These are phyloP conservation scores for Chrysolina americana DNA, from an alignment of 2,888 invertebrate species.

Conservation along the genomic window DNA sequence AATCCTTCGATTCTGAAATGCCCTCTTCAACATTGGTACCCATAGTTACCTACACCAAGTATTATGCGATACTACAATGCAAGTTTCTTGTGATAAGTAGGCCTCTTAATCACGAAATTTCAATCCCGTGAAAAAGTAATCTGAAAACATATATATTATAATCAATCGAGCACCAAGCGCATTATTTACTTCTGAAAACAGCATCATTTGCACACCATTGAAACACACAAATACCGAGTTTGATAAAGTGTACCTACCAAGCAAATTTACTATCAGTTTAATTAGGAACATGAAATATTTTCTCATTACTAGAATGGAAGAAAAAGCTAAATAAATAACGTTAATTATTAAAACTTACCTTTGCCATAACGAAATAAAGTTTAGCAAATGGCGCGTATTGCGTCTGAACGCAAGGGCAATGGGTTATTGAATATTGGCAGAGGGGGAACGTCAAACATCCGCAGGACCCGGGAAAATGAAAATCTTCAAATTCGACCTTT, in stretches of 20 bases:
- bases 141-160: constrained; percentile 56
- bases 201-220: constrained; percentile 32
- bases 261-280: not conserved
- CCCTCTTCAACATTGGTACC: constrained; percentile 61
- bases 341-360: constrained; percentile 65
- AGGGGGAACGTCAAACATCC: constrained; percentile 60
- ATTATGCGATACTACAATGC: constrained; percentile 48
- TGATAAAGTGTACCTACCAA: not conserved
- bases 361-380: constrained; percentile 68
- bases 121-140: constrained; percentile 66
- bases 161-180: constrained; percentile 4
- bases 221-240: constrained; percentile 12
- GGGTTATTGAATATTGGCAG: constrained; percentile 60
- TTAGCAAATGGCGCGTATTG: constrained; percentile 71
- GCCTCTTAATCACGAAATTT: constrained; percentile 64
- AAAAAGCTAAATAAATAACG: constrained; percentile 32
- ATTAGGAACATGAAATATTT: constrained; percentile 24
- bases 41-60: constrained; percentile 56
- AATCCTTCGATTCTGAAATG: constrained; percentile 60
- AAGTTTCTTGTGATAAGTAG: constrained; percentile 57
- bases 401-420: constrained; percentile 67
- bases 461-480: constrained; percentile 60
- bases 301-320: not conserved
- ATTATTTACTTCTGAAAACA: constrained; percentile 33
- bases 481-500: constrained; percentile 37